Percentiles rank a stretch among this genome's conserved stretches.
phyloP scores from a whole-genome alignment of 2,888 invertebrate species.

The Drosophila barbarae region DNA sequence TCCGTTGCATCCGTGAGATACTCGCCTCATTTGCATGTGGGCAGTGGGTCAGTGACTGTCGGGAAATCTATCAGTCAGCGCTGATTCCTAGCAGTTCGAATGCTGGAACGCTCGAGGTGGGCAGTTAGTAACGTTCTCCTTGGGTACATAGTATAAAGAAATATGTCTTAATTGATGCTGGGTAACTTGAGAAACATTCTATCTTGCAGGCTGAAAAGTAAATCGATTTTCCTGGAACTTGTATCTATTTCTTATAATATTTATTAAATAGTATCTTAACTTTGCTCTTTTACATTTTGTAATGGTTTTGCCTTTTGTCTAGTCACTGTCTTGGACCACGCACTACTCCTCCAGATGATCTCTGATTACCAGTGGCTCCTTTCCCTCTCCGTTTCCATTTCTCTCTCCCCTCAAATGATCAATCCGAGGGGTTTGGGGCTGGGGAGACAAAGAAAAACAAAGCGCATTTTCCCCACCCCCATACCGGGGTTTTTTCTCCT shows the following conservation, averaged over 20 bases:
- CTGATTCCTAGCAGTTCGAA: conserved; percentile 10
- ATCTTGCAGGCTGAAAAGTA: neutral
- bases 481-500: conserved; percentile 13
- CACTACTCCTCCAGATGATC: conserved; percentile 11
- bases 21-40: conserved; percentile 62
- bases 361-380: conserved; percentile 10
- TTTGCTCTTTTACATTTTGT: neutral
- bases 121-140: conserved; percentile 7
- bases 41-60: conserved; percentile 64
- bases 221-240: neutral
- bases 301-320: conserved; percentile 23
- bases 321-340: conserved; percentile 23
- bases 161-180: conserved; percentile 1
- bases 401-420: conserved; percentile 20
- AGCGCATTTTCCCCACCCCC: conserved; percentile 33
- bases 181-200: neutral
- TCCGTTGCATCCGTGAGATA: conserved; percentile 21
- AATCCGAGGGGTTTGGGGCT: conserved; percentile 5
- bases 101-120: conserved; percentile 15
- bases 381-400: conserved; percentile 1
- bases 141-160: neutral
- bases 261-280: neutral
- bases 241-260: too few relatives aligned
- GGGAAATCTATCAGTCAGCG: conserved; percentile 51
- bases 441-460: conserved; percentile 9